Conservation (phyloP, 2,888 invertebrate species). For the Euspilapteryx auroguttella region DNA sequence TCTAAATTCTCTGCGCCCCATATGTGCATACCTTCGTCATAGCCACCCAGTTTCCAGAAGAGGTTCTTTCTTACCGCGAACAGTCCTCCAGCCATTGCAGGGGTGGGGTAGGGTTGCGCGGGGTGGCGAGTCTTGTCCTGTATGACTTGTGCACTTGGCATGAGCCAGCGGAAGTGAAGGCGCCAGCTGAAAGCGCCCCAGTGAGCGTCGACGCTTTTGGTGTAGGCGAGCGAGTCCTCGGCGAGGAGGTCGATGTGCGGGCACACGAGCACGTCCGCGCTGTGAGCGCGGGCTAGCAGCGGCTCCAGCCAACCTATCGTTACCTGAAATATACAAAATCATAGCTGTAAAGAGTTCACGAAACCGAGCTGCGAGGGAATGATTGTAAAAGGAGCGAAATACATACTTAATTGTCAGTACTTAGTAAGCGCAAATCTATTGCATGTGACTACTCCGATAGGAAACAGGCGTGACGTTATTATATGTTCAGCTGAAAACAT, state of each 20-base stretch:
- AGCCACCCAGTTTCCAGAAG: slow-evolving; percentile 83
- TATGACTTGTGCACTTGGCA: slow-evolving; percentile 69
- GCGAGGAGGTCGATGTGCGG: slow-evolving; percentile 72
- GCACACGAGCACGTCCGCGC: slow-evolving; percentile 49
- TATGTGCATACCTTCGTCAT: slow-evolving; percentile 76
- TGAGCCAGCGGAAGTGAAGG: slow-evolving; percentile 87
- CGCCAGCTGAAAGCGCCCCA: slow-evolving; percentile 99
- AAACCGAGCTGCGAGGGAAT: background rate
- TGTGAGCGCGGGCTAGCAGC: slow-evolving; percentile 53
- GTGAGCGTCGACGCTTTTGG: slow-evolving; percentile 91
- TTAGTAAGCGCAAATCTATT: too few species aligned
- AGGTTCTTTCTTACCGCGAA: slow-evolving; percentile 85
- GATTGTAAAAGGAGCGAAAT: too few species aligned
- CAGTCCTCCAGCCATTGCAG: slow-evolving; percentile 94
- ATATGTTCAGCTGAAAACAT: too few species aligned
- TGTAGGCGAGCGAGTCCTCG: slow-evolving; percentile 94
- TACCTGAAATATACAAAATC: slow-evolving; percentile 22
- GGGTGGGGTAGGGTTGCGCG: slow-evolving; percentile 74
- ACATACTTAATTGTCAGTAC: too few species aligned
- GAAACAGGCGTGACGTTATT: too few species aligned
- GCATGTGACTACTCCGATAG: too few species aligned
- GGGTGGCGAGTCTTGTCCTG: slow-evolving; percentile 64
- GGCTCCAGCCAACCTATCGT: slow-evolving; percentile 67
- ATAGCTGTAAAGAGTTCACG: background rate
- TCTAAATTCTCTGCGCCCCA: slow-evolving; percentile 99